Evolutionary conservation across 2,888 invertebrate genomes (phyloP), one percentile per base, ranked within the genome.

Genomic region (Julus scanicus): DNA sequence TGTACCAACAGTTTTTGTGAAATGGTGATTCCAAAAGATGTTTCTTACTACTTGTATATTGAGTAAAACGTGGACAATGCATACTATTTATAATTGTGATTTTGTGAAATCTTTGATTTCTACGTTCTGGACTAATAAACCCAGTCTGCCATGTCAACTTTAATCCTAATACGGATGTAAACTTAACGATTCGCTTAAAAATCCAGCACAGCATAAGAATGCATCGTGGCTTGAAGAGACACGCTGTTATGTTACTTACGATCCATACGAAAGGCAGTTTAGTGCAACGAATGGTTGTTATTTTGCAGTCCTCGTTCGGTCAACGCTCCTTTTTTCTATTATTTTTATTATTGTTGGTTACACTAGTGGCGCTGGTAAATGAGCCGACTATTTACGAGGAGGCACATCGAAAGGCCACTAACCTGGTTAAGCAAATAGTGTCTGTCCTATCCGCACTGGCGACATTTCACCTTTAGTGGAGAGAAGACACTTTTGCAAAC

Each of bases 301-400:
- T 37, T 29, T 80, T 20, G 80, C 13, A 13, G 37, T 13, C 37
- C 20, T 37, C 29, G 11, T 80, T 37, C 80, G 80, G 80, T 80
- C 80, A 13, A 20, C 20, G 80, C 80, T 37, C 80, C 80, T 80
- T 80, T 71, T 80, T 80, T 80, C 80, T 80, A 80, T 80, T 80
- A 80, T 80, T 80, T 80, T 80, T 80, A 80, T 80, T 80, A 80
- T 80, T 80, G 80, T 80, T 80, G 15, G 80, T 80, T 80, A 80
- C 80, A 29, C 71, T 71, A 29, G 71, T 71, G 63, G 63, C 63
- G 71, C 29, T 71, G 29, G 80, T 13, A 80, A 80, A 80, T 80
- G 80, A 37, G 37, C 80, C 80, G 29, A 13, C 80, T 6, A 9
- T 80, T 80, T 80, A 80, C 80, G 80, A 80, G 13, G 11, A 80